phyloP scores from a whole-genome alignment of 1,140 invertebrate genomes.

The Thaumatotibia leucotreta region DNA sequence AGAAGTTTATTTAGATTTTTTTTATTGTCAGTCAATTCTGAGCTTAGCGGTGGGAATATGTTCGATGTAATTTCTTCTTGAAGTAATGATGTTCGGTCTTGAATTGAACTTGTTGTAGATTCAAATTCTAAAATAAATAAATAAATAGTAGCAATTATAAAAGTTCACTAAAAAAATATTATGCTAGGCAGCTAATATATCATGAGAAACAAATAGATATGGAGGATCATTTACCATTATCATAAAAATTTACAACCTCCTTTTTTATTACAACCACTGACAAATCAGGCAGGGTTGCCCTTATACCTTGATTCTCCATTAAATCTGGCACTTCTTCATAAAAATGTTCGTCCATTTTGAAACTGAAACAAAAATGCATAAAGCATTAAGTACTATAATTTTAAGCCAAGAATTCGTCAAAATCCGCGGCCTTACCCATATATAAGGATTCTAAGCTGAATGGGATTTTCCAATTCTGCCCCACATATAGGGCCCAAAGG shows the following conservation, averaged over 20 bases:
- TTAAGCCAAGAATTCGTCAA: no score
- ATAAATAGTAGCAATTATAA: not conserved
- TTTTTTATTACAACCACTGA: slow-evolving; percentile 33
- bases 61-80: not conserved
- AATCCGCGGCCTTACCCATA: no score
- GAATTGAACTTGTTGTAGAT: not conserved
- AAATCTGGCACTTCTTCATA: slow-evolving; percentile 53
- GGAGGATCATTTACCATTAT: slow-evolving; percentile 28
- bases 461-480: no score
- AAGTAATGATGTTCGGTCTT: not conserved
- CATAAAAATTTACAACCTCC: slow-evolving; percentile 28
- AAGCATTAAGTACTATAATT: no score
- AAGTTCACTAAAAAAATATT: not conserved
- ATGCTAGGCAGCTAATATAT: not conserved
- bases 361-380: slow-evolving; percentile 15
- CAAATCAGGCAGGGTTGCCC: slow-evolving; percentile 39
- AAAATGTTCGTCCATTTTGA: slow-evolving; percentile 40
- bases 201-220: not conserved
- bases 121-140: slow-evolving; percentile 1
- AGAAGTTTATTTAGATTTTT: not conserved
- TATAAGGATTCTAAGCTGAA: no score
- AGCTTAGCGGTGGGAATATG: not conserved
- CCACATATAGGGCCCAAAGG: no score
- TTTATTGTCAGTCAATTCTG: not conserved
- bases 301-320: slow-evolving; percentile 38